Evolutionary conservation across 2,888 invertebrate species (phyloP), one percentile per base, ranked within the genome.

Genomic region (Lottia gigantea): DNA sequence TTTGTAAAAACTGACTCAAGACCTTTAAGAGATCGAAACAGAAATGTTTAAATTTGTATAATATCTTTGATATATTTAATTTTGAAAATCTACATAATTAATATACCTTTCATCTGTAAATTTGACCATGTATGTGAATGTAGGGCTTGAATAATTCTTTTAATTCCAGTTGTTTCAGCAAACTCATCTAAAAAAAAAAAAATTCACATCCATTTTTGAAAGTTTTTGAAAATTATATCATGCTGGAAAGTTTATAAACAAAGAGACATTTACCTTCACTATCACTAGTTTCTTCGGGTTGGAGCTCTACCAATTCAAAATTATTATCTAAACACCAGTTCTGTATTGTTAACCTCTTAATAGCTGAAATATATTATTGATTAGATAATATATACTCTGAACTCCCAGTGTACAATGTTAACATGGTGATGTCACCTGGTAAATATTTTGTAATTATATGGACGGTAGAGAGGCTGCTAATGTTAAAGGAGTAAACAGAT

Each of bases 51-150:
- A n/a, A n/a, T n/a, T n/a, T n/a, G n/a, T n/a, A n/a, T n/a, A n/a
- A 31, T 31, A 31, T 31, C 2, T 31, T 31, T 4, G 6, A 31
- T 31, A 31, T 31, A 31, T 31, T 31, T 31, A 31, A 31, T 31
- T 31, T 31, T 31, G 3, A 2, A 31, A 2, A 31, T 31, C n/a
- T 61, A 19, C 8, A 63, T 63, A 63, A 63, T 40, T 16, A n/a
- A 47, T 71, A 73, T 76, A 90, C 91, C 90, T 90, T 93, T 93
- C 87, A 93, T 89, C 46, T 88, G 87, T 75, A 93, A 89, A 87
- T 93, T 93, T 31, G 93, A 91, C 94, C 94, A 94, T 64, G 91
- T 90, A 83, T 94, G 93, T 64, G 93, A 92, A 81, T 93, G 92
- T 46, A 94, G 87, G 64, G 93, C 93, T 89, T 94, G 93, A 63